Conservation (phyloP, 2,888 invertebrate genomes). For the Drosophila sordidapex region DNA sequence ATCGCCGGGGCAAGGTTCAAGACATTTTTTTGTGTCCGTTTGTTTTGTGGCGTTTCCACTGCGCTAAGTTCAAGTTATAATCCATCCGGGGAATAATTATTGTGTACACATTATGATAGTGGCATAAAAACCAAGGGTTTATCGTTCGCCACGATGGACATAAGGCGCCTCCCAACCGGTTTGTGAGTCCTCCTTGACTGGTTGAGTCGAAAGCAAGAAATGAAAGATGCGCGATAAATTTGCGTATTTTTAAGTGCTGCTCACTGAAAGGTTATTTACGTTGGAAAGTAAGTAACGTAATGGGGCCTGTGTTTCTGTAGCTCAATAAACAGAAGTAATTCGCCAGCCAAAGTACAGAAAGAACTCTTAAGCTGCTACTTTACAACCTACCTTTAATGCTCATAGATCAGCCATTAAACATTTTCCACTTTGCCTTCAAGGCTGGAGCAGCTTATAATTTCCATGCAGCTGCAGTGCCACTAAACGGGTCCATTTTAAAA, state of each 20-base stretch:
- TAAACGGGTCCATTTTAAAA: constrained; percentile 53
- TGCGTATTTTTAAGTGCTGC: constrained; percentile 55
- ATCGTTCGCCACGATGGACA: constrained; percentile 63
- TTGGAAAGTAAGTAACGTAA: constrained; percentile 39
- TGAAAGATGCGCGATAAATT: constrained; percentile 69
- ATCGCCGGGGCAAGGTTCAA: constrained; percentile 41
- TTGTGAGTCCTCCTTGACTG: neutral
- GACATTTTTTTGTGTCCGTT: constrained; percentile 58
- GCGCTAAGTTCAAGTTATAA: constrained; percentile 71
- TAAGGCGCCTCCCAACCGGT: constrained; percentile 16
- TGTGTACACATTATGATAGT: constrained; percentile 80
- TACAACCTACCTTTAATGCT: constrained; percentile 29
- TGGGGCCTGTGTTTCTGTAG: constrained; percentile 5
- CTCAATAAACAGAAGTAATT: constrained; percentile 41
- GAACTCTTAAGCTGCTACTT: constrained; percentile 34
- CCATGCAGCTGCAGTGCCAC: constrained; percentile 33
- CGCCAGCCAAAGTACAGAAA: constrained; percentile 11
- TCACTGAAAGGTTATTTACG: constrained; percentile 55
- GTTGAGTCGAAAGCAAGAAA: constrained; percentile 35
- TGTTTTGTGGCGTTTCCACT: constrained; percentile 44
- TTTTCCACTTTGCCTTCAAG: constrained; percentile 7
- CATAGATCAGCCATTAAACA: constrained; percentile 30
- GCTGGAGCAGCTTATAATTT: constrained; percentile 25
- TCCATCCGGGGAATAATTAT: constrained; percentile 80
- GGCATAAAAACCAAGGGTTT: constrained; percentile 66